These are phyloP conservation scores for Aphelenchoides fujianensis DNA, from an alignment of 1,140 invertebrate species.

Conservation along the genomic window DNA sequence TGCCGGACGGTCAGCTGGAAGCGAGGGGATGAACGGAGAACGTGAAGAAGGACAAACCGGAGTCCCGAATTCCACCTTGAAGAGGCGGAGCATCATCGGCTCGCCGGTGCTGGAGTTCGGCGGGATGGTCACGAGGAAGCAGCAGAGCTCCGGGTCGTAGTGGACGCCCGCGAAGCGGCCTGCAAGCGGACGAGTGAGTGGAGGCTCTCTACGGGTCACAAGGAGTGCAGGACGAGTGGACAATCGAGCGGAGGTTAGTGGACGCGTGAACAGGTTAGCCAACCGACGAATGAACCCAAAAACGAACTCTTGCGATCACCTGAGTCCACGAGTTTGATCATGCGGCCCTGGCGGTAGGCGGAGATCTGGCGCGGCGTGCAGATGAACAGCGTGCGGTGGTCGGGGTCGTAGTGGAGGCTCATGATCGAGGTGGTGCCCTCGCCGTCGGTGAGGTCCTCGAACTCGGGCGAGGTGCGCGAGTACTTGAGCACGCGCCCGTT, in stretches of 20 bases:
- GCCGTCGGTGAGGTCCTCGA: background rate
- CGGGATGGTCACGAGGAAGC: background rate
- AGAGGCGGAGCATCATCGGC: background rate
- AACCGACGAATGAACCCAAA: no score
- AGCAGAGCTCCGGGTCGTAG: background rate
- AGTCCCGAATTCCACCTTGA: background rate
- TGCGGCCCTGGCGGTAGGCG: background rate
- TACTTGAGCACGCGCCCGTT: background rate
- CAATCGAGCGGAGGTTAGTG: background rate
- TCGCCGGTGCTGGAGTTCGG: background rate
- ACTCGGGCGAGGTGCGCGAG: background rate
- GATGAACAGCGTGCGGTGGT: background rate
- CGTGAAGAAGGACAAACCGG: background rate
- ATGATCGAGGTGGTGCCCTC: background rate
- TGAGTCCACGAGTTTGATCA: conserved; percentile 1
- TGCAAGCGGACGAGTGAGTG: background rate
- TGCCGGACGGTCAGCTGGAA: background rate
- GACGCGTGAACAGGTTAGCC: background rate
- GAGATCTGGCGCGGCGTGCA: background rate
- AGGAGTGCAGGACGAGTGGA: no score
- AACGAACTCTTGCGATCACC: background rate
- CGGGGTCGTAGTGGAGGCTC: background rate
- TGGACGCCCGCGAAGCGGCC: background rate
- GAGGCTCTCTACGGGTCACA: no score
- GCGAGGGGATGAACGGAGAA: background rate